Conservation (phyloP, 2,113 vertebrate genomes). For the Cyprinodon variegatus region DNA sequence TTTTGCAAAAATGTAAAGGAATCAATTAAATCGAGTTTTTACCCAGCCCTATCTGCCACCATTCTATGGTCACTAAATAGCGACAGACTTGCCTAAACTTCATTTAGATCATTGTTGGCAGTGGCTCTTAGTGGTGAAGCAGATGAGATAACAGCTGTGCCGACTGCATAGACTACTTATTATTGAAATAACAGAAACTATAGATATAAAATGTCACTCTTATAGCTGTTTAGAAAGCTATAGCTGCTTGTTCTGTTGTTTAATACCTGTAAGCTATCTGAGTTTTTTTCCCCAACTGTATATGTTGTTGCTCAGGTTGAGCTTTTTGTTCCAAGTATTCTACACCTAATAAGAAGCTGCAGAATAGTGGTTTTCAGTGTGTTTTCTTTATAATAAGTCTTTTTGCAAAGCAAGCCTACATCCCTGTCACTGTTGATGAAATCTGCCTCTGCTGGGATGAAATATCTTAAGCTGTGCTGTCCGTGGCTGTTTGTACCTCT, state of each 20-base stretch:
- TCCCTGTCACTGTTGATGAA: slow-evolving; percentile 31
- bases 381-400: slow-evolving; percentile 22
- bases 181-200: slow-evolving; percentile 15
- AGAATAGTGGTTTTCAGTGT: slow-evolving; percentile 4
- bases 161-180: neutral
- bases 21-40: no score
- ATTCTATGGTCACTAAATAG: no score
- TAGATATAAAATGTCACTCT: neutral
- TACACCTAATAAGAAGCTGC: slow-evolving; percentile 25
- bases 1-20: no score
- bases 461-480: neutral
- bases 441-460: slow-evolving; percentile 4
- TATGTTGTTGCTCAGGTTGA: neutral
- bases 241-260: neutral
- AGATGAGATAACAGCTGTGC: no score
- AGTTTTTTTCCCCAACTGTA: neutral
- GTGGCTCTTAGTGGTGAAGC: no score
- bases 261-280: neutral
- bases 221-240: neutral
- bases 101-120: no score
- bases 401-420: slow-evolving; percentile 18
- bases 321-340: slow-evolving; percentile 25
- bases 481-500: slow-evolving; percentile 4
- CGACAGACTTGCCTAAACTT: no score
- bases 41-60: no score